Percentiles rank a stretch among this genome's conserved stretches.
Conservation (phyloP, 2,797 vertebrate species). For the Synaphobranchus kaupii region DNA sequence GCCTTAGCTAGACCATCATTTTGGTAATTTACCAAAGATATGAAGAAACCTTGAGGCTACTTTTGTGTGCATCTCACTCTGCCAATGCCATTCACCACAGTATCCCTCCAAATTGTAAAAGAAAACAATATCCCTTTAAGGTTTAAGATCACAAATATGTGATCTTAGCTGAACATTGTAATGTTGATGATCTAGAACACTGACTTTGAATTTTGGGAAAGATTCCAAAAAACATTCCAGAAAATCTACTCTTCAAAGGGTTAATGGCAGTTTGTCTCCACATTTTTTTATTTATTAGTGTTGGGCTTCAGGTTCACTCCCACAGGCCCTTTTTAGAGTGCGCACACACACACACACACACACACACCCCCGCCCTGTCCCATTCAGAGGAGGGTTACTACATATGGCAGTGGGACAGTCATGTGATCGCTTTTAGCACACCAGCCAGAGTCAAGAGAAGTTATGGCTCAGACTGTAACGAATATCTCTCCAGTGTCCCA, state of each 20-base stretch:
- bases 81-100: too few relatives aligned
- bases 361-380: not conserved
- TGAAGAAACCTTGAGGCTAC: not conserved
- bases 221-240: too few relatives aligned
- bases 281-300: not conserved
- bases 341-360: too few relatives aligned
- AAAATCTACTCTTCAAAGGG: too few relatives aligned
- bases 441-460: slow-evolving; percentile 27
- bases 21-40: not conserved
- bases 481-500: slow-evolving; percentile 50
- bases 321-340: not conserved
- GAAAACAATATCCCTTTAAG: too few relatives aligned
- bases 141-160: too few relatives aligned
- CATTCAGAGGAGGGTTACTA: slow-evolving; percentile 53
- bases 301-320: not conserved
- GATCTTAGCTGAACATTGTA: too few relatives aligned
- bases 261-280: not conserved
- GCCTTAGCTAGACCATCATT: not conserved
- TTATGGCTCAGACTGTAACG: slow-evolving; percentile 61
- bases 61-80: too few relatives aligned
- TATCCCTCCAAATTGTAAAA: too few relatives aligned
- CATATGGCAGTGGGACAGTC: slow-evolving; percentile 68
- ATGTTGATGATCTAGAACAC: not conserved
- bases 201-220: too few relatives aligned
- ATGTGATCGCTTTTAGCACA: slow-evolving; percentile 49